phyloP scores from a whole-genome alignment of 2,797 vertebrate species.

The Aphelocoma californica region DNA sequence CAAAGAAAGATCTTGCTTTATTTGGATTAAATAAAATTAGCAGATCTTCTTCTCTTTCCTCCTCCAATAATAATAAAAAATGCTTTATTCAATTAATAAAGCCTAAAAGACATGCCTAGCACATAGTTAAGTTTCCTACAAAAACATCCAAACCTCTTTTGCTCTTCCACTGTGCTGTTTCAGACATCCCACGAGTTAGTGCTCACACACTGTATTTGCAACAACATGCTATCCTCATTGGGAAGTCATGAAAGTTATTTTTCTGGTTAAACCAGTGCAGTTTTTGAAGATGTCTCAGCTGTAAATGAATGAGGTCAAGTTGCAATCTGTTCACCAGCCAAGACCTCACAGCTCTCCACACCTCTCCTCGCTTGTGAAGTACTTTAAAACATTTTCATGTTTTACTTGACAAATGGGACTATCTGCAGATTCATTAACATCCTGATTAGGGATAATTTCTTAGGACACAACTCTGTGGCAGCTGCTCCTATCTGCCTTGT shows the following conservation, averaged over 20 bases:
- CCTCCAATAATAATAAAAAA: background rate
- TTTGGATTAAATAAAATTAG: background rate
- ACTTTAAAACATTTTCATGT: background rate
- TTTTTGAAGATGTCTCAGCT: background rate
- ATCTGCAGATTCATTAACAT: background rate
- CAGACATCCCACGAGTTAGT: background rate
- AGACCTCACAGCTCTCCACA: background rate
- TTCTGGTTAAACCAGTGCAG: background rate
- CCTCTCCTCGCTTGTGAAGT: background rate
- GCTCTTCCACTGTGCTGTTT: background rate
- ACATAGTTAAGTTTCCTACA: background rate
- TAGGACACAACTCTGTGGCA: background rate
- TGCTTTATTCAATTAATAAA: background rate
- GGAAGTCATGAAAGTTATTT: background rate
- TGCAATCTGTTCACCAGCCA: background rate
- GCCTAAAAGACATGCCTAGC: background rate
- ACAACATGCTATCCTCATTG: fast-evolving
- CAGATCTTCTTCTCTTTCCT: background rate
- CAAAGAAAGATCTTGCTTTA: background rate
- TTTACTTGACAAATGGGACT: background rate
- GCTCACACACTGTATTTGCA: too few species aligned
- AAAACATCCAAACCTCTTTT: background rate
- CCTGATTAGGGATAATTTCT: background rate
- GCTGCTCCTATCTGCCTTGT: background rate
- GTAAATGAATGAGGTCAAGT: background rate